phyloP scores from a whole-genome alignment of 2,888 invertebrate genomes.

The Drymonia ruficornis region DNA sequence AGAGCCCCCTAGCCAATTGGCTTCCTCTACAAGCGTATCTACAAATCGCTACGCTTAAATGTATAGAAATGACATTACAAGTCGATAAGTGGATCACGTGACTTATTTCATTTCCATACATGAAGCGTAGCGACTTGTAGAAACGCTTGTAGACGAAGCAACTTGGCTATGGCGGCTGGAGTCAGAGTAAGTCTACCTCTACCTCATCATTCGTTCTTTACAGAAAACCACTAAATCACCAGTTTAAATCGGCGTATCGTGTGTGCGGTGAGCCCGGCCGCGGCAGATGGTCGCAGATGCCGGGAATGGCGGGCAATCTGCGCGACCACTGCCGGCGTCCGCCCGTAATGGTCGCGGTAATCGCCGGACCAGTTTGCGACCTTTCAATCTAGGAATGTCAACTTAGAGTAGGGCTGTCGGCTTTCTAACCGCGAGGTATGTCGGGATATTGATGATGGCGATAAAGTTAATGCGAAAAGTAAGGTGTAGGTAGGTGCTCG shows the following conservation, averaged over 20 bases:
- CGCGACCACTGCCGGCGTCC: constrained; percentile 59
- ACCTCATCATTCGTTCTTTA: too few species aligned
- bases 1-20: too few species aligned
- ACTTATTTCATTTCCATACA: too few species aligned
- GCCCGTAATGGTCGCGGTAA: constrained; percentile 57
- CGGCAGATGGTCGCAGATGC: constrained; percentile 48
- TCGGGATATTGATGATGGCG: constrained; percentile 3
- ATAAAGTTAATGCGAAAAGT: background rate
- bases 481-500: background rate
- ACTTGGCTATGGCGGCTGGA: too few species aligned
- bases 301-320: constrained; percentile 56
- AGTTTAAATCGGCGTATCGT: constrained; percentile 9
- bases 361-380: constrained; percentile 60
- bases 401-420: constrained; percentile 43
- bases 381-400: constrained; percentile 65
- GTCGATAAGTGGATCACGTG: too few species aligned
- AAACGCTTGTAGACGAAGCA: too few species aligned
- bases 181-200: too few species aligned
- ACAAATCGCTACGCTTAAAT: too few species aligned
- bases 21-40: too few species aligned
- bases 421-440: constrained; percentile 6
- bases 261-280: constrained; percentile 15
- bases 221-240: constrained; percentile 1
- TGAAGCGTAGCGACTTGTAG: too few species aligned
- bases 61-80: too few species aligned